Base-by-base conservation (phyloP, 2,888 invertebrate genomes). In the Crepidodera aurea region DNA sequence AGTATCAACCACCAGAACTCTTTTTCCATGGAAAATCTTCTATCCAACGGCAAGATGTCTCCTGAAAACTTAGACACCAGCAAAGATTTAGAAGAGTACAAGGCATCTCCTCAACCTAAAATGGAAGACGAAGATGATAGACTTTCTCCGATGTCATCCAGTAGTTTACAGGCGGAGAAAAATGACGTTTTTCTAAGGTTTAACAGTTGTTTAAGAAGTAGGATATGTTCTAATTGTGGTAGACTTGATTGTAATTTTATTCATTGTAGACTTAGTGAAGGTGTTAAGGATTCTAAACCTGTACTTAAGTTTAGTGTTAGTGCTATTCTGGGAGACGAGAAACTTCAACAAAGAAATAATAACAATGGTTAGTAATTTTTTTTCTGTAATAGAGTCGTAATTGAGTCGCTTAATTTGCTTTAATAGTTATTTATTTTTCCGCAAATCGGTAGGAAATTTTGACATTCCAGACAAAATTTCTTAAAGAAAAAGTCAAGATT, bases 251-350 rank as follows among this genome's bases (percentile, higher is more conserved):
- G 87, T 67, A 85, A 85, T 66, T 78, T 76, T 65, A 73, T 81
- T 60, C 79, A 79, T 64, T 80, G 81, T 69, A 73, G 80, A 64
- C 71, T 80, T 18, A 72, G 68, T 64, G 75, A 75, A 48, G 64
- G 68, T 64, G 74, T 78, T 57, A 80, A 81, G 58, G 80, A 80
- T 70, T 77, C 70, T 55, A 93, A 93, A 75, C 94, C 94, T 15
- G 86, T 92, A 77, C 84, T 94, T 73, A 94, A 94, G 82, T 95
- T 95, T 82, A 94, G 94, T 87, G 94, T 95, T 67, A 94, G 91
- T 84, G 94, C 94, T 44, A 95, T 95, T 72, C 84, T 95, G 73
- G 93, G 93, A 1, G 84, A 84, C 66, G 87, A 89, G 71, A 72
- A 72, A 53, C 64, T 67, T 13, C 69, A 70, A 37, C 70, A 66